Conservation (phyloP, 1,140 invertebrate genomes). For the Homalodisca vitripennis region DNA sequence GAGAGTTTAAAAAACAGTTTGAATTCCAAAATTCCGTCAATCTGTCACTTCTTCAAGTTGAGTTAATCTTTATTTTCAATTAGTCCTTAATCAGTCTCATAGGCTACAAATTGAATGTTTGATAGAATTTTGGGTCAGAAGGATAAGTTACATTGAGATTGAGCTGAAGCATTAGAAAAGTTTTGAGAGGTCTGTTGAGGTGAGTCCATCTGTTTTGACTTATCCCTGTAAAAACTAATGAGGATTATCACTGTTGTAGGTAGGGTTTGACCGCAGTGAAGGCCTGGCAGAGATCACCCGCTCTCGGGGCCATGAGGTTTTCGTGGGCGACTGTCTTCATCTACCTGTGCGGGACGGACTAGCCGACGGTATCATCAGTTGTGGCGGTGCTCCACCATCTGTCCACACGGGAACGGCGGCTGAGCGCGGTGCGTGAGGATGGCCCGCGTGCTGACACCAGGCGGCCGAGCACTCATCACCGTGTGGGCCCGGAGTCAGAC, state of each 20-base stretch:
- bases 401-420: slow-evolving; percentile 70
- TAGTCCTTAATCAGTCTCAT: no score
- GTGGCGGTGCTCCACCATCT: slow-evolving; percentile 97
- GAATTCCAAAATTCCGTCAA: no score
- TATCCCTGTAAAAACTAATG: no score
- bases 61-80: no score
- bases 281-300: slow-evolving; percentile 69
- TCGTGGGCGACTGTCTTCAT: slow-evolving; percentile 70
- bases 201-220: no score
- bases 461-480: slow-evolving; percentile 81
- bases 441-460: slow-evolving; percentile 63
- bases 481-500: slow-evolving; percentile 95
- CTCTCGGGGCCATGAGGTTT: slow-evolving; percentile 54
- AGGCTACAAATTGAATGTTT: no score
- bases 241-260: slow-evolving; percentile 55
- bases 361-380: slow-evolving; percentile 82
- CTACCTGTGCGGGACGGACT: slow-evolving; percentile 65
- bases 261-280: slow-evolving; percentile 84
- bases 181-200: no score
- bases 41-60: no score
- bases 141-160: no score
- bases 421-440: slow-evolving; percentile 76
- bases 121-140: no score
- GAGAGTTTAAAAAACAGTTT: no score
- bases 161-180: no score